A percentile compares a stretch with the other conserved stretches of the same genome.
Conservation (phyloP, 2,113 vertebrate species). For the Chaenocephalus aceratus region DNA sequence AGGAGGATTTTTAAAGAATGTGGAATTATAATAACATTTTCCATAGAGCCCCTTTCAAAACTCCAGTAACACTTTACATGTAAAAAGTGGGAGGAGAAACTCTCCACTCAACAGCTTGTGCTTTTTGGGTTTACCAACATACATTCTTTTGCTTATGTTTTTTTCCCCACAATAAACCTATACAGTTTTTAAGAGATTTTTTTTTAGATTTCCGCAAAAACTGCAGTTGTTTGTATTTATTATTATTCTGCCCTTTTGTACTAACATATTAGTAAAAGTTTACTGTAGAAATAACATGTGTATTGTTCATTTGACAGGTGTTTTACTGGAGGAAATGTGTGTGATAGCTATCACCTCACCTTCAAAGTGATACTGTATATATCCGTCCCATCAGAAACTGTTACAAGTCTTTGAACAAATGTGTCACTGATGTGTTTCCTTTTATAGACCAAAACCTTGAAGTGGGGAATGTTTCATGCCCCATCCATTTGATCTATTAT, state of each 20-base stretch:
- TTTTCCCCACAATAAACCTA: background rate
- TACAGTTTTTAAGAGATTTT: background rate
- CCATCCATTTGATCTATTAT: slow-evolving; percentile 60
- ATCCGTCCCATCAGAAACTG: slow-evolving; percentile 19
- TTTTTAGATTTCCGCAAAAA: too few relatives aligned
- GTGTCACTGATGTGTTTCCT: slow-evolving; percentile 8
- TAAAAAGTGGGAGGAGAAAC: background rate
- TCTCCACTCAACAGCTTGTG: background rate
- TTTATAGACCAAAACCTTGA: slow-evolving; percentile 29
- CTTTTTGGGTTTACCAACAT: background rate
- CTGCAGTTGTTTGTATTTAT: background rate
- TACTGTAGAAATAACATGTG: slow-evolving; percentile 54
- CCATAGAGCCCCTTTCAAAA: background rate
- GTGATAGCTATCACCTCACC: slow-evolving; percentile 41
- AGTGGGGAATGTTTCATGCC: slow-evolving; percentile 32
- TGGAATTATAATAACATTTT: background rate
- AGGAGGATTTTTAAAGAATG: background rate
- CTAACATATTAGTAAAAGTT: background rate
- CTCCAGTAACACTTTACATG: background rate
- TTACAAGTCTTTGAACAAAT: slow-evolving; percentile 45
- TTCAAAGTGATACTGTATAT: slow-evolving; percentile 32
- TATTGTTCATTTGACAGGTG: slow-evolving; percentile 19
- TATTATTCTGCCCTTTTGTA: background rate
- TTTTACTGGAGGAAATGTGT: slow-evolving; percentile 22
- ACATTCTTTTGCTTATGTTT: background rate